Conservation (phyloP, 1,140 invertebrate species). For the Potamilus streckersoni region DNA sequence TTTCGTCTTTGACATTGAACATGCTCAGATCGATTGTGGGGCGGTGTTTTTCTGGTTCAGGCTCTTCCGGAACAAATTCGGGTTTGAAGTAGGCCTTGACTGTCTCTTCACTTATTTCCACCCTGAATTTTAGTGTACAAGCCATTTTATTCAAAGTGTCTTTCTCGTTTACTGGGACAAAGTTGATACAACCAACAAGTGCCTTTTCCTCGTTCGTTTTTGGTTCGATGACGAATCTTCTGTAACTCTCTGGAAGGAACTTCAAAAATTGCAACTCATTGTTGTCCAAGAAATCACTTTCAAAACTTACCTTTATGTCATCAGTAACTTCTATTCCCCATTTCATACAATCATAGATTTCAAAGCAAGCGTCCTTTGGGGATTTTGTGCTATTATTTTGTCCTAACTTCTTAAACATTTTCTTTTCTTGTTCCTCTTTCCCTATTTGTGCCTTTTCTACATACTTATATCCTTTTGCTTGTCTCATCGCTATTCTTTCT, state of each 20-base stretch:
- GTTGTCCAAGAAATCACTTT: constrained; percentile 49
- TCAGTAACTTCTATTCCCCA: constrained; percentile 48
- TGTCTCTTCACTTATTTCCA: constrained; percentile 46
- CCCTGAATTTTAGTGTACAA: constrained; percentile 41
- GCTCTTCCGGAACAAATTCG: constrained; percentile 48
- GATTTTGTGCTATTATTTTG: constrained; percentile 18
- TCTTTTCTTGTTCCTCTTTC: constrained; percentile 21
- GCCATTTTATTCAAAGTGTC: constrained; percentile 39
- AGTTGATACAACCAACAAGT: constrained; percentile 43
- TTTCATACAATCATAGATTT: constrained; percentile 55
- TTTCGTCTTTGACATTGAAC: constrained; percentile 32
- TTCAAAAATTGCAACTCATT: constrained; percentile 50
- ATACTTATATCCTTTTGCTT: constrained; percentile 37
- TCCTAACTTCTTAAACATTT: constrained; percentile 8
- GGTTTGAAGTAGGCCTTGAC: constrained; percentile 52
- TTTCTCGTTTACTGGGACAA: constrained; percentile 38
- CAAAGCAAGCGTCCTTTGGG: constrained; percentile 32
- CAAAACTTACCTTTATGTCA: constrained; percentile 45
- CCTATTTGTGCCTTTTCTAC: constrained; percentile 35
- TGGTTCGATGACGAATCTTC: constrained; percentile 54
- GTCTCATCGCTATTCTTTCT: constrained; percentile 31
- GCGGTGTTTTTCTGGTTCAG: constrained; percentile 46
- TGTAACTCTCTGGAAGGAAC: constrained; percentile 53
- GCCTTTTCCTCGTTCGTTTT: constrained; percentile 43
- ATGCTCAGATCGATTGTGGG: constrained; percentile 36